Base-by-base conservation (phyloP, 1,140 invertebrate species). In the Aradophagus sp. region DNA sequence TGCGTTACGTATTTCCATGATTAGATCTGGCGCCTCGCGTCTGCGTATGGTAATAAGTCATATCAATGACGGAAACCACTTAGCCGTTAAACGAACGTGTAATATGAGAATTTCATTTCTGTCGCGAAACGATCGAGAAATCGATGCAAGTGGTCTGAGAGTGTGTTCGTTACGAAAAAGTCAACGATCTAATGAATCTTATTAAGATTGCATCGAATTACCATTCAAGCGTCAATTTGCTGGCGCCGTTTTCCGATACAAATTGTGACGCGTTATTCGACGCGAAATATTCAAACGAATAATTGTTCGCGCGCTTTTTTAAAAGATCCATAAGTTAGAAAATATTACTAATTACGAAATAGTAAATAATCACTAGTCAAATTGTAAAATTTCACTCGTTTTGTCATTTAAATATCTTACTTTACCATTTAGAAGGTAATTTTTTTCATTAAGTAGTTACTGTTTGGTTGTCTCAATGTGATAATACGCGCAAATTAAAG, bases 1-100 rank as follows among this genome's bases (percentile, higher is more conserved):
- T 65, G 69, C 62, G 62, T 61, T 65, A 59, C 65, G 56, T 55
- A 56, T 63, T 52, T 61, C 27, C 38, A 20, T 62, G 73, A 75
- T 75, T 72, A 68, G 69, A 59, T 71, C 73, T 68, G 73, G 73
- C 73, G 73, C 73, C 73, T 65, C 34, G 48, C 41, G 53, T 68
- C 71, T 65, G 26, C 41, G 53, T 36, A 56, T 73, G 62, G 62
- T 67, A 73, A 73, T 73, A 73, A 73, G 62, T 73, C 62, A 73
- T 73, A 73, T 65, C 47, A 59, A 58, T 59, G 68, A 71, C 68
- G 59, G 61, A 61, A 63, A 70, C 52, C 63, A 52, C 38, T 63
- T 59, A 59, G 50, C 34, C 35, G 35, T 20, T 34, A 58, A 68
- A 68, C 36, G 41, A 68, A 73, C 48, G 70, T 39, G 70, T 65